A percentile compares a stretch with the other conserved stretches of the same genome.
Evolutionary conservation across 2,797 vertebrate species (phyloP).

Genomic region (Pseudocheirus occidentalis): DNA sequence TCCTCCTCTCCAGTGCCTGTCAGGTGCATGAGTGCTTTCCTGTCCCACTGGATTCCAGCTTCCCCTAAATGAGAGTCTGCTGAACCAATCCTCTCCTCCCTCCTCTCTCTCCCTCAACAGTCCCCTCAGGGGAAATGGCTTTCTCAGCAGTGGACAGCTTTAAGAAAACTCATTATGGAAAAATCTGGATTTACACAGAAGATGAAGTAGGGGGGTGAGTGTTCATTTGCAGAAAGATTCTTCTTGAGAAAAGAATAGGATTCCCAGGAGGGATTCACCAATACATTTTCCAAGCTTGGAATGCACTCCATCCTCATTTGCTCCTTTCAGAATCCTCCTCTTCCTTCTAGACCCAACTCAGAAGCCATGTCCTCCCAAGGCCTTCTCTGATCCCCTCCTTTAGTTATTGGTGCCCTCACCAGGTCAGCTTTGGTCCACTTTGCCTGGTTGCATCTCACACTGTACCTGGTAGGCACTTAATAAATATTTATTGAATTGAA

Average conservation of each 20-base stretch:
- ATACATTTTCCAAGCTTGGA: neutral
- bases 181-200: slow-evolving; percentile 5
- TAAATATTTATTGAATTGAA: neutral
- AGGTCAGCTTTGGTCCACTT: neutral
- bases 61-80: neutral
- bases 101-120: neutral
- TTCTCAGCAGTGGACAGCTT: neutral
- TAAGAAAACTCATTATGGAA: neutral
- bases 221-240: neutral
- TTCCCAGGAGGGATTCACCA: neutral
- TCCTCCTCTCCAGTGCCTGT: neutral
- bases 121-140: neutral
- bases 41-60: neutral
- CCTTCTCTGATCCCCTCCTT: neutral
- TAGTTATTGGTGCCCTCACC: neutral
- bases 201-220: neutral
- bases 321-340: neutral
- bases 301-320: neutral
- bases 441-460: neutral
- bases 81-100: neutral
- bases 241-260: neutral
- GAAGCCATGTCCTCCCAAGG: neutral
- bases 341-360: neutral
- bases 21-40: neutral
- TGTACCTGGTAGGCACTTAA: neutral